Base-by-base conservation (phyloP, 2,888 invertebrate species). In the Chymomyza fuscimana region DNA sequence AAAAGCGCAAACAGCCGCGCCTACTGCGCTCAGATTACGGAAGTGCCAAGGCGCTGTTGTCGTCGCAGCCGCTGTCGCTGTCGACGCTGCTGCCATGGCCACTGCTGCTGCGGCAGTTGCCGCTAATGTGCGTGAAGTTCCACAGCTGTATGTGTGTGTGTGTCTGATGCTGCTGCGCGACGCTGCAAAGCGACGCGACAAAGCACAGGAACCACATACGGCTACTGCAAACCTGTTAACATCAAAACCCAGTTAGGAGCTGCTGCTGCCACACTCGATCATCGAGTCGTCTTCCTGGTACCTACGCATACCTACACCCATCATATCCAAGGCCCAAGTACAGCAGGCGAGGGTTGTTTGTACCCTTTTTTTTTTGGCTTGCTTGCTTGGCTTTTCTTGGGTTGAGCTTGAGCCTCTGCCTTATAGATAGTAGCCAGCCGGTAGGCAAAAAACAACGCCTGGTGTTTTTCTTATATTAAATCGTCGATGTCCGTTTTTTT, bases 21-120 rank as follows among this genome's bases (percentile, higher is more conserved):
- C 86, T 87, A 81, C 85, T 88, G 82, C 84, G 89, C 91, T 91
- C 91, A 86, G 88, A 90, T 91, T 91, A 89, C 91, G 90, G 89
- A 90, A 90, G 80, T 84, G 84, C 73, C 72, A 70, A 67, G 65
- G 63, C 66, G 70, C 16, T 36, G 63, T 32, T 22, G 36, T 10
- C 56, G 61, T 15, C 10, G 66, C 36, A 52, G 54, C 40, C 52
- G 54, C n/a, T 63, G 62, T 50, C 52, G 54, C n/a, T 63, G 62
- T 40, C 62, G 46, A 46, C 36, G 58, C 65, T 67, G 63, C 62
- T 72, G 66, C 52, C 25, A 25, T 7, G 19, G 19, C 19, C 19
- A 19, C 19, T 19, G 19, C 19, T 19, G 19, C 19, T 19, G 19
- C 19, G 19, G 67, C 61, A 19, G 63, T 66, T 66, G 70, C 76